Base-by-base conservation (phyloP, 2,797 vertebrate species). In the Pseudochirops cupreus region DNA sequence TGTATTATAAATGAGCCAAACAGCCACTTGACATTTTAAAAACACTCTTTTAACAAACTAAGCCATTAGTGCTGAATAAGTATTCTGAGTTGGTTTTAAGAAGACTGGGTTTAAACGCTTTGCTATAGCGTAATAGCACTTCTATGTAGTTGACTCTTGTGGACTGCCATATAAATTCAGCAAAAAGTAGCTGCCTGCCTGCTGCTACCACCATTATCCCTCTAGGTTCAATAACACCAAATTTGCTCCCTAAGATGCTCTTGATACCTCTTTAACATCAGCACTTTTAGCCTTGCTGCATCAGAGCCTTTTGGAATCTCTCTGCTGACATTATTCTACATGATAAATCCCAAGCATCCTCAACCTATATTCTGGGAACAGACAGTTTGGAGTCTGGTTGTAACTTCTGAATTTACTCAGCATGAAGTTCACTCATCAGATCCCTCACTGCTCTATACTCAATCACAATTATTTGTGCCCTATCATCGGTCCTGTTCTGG, bases 341-440 rank as follows among this genome's bases (percentile, higher is more conserved):
- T 14, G n/a, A 82, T 46, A 96, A 94, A 95, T 59, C 91, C 93
- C 90, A 95, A 57, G 28, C 74, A 10, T 92, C n/a, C 21, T 91
- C 46, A 62, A 39, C 33, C 33, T 59, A 53, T 5, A 50, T 46
- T 46, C 74, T 29, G 29, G 52, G n/a, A 95, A 54, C n/a, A 93
- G n/a, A 93, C 58, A 62, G 33, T 93, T 93, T 92, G 12, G 50
- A 91, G 91, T 95, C 53, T 92, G 93, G 46, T 62, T 53, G 82
- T 53, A 96, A 91, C 55, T 95, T 91, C 39, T 87, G 52, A 89
- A 29, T 92, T 92, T 62, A 46, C 39, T 82, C 46, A 46, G 74
- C 21, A 24, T 26, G 9, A 82, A 82, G 74, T 82, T 82, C 18
- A 82, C 18, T 82, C 39, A 82, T 26, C 74, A 87, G 74, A 50